These are phyloP conservation scores for Ctena decussata DNA, from an alignment of 2,888 invertebrate species.

Conservation along the genomic window DNA sequence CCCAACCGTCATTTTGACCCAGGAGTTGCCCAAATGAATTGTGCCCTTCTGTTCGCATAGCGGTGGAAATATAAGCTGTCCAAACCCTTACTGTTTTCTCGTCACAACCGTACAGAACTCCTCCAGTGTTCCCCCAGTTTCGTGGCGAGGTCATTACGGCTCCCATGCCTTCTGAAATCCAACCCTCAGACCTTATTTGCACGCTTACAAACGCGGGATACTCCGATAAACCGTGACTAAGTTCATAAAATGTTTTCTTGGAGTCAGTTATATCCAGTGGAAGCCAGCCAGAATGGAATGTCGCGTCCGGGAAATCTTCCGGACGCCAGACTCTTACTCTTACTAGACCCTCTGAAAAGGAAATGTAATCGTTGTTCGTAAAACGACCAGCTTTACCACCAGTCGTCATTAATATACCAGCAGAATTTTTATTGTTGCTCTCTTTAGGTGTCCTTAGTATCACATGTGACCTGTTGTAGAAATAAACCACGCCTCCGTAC, in stretches of 20 bases:
- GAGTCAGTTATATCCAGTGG: not conserved
- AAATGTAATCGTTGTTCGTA: not conserved
- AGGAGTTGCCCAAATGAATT: not conserved
- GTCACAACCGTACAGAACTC: conserved; percentile 31
- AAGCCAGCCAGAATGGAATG: not conserved
- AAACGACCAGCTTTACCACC: not conserved
- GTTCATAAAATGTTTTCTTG: not conserved
- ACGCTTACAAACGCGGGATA: not conserved
- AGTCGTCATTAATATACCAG: conserved; percentile 35
- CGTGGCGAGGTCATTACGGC: not conserved
- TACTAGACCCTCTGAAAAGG: not conserved
- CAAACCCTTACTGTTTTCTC: conserved; percentile 36
- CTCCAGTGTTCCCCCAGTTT: conserved; percentile 17
- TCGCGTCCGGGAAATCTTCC: not conserved
- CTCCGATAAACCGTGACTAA: not conserved
- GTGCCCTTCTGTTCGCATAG: not conserved
- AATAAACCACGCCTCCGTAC: conserved; percentile 53
- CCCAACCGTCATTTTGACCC: conserved; percentile 29
- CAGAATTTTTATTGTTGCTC: conserved; percentile 25
- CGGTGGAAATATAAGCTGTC: conserved; percentile 11
- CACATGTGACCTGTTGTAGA: conserved; percentile 48
- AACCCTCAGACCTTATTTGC: not conserved
- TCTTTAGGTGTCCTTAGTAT: conserved; percentile 33
- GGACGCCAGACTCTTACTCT: not conserved
- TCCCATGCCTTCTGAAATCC: not conserved